Base-by-base conservation (phyloP, 2,888 invertebrate species). In the Pollenia amentaria region DNA sequence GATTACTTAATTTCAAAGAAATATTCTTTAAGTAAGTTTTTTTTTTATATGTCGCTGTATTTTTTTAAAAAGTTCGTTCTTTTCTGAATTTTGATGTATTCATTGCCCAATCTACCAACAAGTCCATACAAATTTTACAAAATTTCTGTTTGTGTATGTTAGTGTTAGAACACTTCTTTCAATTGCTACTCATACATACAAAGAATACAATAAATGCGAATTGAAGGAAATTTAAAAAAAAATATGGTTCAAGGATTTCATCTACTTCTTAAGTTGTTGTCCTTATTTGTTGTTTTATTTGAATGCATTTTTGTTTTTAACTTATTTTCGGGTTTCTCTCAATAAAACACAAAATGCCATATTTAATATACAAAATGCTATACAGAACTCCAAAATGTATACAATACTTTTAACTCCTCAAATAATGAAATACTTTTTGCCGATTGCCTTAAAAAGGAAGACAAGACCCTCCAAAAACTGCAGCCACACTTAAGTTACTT, bases 181-280 rank as follows among this genome's bases (percentile, higher is more conserved):
- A 53, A 78, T 72, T 78, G 72, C 57, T 53, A 21, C 6, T 12
- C 21, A 18, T 29, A 38, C 44, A 67, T 46, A 62, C 11, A 65
- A 55, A 51, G 29, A n/a, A 76, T 10, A 44, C 60, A 46, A 53
- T 55, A 51, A 14, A 60, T 69, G 18, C 12, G 46, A 75, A 69
- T 46, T 64, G 46, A 40, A 40, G 55, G 57, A 73, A 67, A 60
- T 55, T 18, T 51, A 1, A 6, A 16, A 18, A 40, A 16, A 14
- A 57, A 69, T 62, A 62, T 60, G 60, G 69, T 70, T 79, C 69
- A 79, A 69, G 69, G 78, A 79, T 60, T 57, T 48, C 57, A 70
- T 51, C 48, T 48, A 12, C 42, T 16, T 42, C 46, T 67, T 62
- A 64, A 77, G 53, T 69, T 55, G 55, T 65, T 60, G 18, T 75